Percentiles rank a stretch among this genome's conserved stretches.
These are phyloP conservation scores for Cuniculus paca DNA, from an alignment of 2,797 vertebrate genomes.

Conservation along the genomic window DNA sequence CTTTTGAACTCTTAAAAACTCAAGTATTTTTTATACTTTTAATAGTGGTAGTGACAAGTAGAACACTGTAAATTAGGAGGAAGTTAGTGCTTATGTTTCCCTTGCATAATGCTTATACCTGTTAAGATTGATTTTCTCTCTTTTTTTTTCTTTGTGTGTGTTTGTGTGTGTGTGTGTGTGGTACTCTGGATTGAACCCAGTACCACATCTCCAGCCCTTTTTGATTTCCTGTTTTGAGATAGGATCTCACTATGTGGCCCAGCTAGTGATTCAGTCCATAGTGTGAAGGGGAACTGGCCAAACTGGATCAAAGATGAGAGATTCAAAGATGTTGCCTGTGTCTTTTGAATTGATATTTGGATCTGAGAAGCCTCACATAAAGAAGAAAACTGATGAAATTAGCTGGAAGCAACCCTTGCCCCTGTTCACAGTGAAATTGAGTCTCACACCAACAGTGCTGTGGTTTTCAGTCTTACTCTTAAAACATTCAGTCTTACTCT, in stretches of 20 bases:
- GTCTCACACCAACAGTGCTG: conserved; percentile 56
- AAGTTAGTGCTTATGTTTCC: conserved; percentile 26
- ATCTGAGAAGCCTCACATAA: conserved; percentile 57
- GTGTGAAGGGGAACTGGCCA: not conserved
- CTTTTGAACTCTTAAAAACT: conserved; percentile 41
- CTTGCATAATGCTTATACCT: conserved; percentile 11
- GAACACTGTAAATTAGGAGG: not conserved
- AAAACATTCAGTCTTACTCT: conserved; percentile 15
- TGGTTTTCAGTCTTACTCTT: conserved; percentile 52
- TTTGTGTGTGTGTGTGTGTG: not conserved
- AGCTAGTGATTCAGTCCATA: not conserved
- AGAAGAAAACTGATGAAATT: conserved; percentile 46
- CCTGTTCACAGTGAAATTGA: conserved; percentile 60
- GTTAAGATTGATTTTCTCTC: not conserved
- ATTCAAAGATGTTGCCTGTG: not conserved
- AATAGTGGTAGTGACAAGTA: not conserved
- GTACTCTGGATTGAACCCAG: not conserved
- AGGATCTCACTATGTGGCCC: not conserved
- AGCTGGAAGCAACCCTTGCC: conserved; percentile 15
- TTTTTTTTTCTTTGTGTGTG: too few relatives aligned
- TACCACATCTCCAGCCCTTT: not conserved
- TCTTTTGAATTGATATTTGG: conserved; percentile 60
- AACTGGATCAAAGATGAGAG: not conserved
- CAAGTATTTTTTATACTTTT: conserved; percentile 25
- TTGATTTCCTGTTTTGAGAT: not conserved